Base-by-base conservation (phyloP, 2,888 invertebrate species). In the Andrena dorsata region DNA sequence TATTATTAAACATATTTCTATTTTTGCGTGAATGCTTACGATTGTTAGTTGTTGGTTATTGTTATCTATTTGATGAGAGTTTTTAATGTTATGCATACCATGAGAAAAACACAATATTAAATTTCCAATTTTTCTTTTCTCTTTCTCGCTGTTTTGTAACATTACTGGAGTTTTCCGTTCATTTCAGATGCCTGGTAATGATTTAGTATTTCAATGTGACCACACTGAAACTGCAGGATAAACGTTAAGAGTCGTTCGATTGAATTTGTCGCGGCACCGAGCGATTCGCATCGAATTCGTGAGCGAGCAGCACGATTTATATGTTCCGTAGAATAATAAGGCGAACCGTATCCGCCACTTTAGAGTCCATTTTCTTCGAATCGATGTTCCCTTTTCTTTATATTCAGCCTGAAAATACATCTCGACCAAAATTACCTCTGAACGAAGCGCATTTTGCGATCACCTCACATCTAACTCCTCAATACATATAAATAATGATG, bases 1-100 rank as follows among this genome's bases (percentile, higher is more conserved):
- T 90, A 90, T 89, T 89, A 91, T 87, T 89, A 86, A 86, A 88
- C 86, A 90, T 92, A 91, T 91, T 92, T 92, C 91, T 93, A 92
- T 93, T 93, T 93, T 92, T 91, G 92, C 91, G 93, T 92, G 92
- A 93, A 92, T 92, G 92, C 90, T 89, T 90, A 92, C 89, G 92
- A 89, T 92, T 92, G 93, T 93, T 93, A 92, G 92, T 92, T 93
- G 93, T 93, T 93, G 92, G 92, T 92, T 92, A 92, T 93, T 93
- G 93, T 93, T 93, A 93, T 93, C 89, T 91, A 93, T 90, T 92
- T 92, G 89, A 92, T 90, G 92, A 93, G 92, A 92, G 92, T 92
- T 91, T 93, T 92, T 91, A 91, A 92, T 92, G 92, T 93, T 92
- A 92, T 88, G 88, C 90, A 84, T 92, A 89, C 90, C 90, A 87